These are phyloP conservation scores for Cavia aperea DNA, from an alignment of 2,113 vertebrate genomes.

Conservation along the genomic window DNA sequence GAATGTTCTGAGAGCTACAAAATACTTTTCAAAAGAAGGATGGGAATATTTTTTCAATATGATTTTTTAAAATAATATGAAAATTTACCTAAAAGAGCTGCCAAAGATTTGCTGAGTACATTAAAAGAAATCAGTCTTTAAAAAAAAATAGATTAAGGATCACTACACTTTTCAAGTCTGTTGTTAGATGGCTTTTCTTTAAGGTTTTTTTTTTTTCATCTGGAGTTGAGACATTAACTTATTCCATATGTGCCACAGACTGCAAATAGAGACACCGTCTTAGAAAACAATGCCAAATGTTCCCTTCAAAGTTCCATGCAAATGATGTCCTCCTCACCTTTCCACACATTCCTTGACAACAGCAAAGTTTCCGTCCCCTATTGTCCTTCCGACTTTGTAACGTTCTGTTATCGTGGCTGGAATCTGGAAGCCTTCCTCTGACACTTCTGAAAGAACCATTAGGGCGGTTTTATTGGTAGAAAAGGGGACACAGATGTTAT, in stretches of 20 bases:
- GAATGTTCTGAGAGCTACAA: neutral
- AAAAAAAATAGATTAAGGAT: constrained; percentile 38
- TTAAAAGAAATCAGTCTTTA: constrained; percentile 6
- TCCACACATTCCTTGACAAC: constrained; percentile 97
- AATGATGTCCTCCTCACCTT: constrained; percentile 77
- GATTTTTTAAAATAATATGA: constrained; percentile 22
- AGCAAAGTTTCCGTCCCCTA: constrained; percentile 97
- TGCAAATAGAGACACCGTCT: constrained; percentile 57
- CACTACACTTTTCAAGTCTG: constrained; percentile 55
- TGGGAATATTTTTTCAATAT: neutral
- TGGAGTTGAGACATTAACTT: constrained; percentile 55
- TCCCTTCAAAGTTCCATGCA: constrained; percentile 55
- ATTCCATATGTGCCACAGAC: constrained; percentile 43
- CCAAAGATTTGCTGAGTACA: neutral
- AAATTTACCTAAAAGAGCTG: constrained; percentile 51
- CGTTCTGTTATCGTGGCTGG: constrained; percentile 91
- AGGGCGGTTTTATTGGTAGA: constrained; percentile 75
- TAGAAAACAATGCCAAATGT: constrained; percentile 55
- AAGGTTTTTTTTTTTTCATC: constrained; percentile 22
- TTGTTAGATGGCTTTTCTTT: constrained; percentile 49
- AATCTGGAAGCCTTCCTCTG: constrained; percentile 87
- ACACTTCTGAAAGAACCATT: constrained; percentile 83
- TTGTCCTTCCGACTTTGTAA: constrained; percentile 94
- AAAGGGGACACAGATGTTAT: constrained; percentile 75
- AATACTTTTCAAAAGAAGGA: constrained; percentile 15